phyloP scores from a whole-genome alignment of 2,888 invertebrate species.

The Dinocampus coccinellae region DNA sequence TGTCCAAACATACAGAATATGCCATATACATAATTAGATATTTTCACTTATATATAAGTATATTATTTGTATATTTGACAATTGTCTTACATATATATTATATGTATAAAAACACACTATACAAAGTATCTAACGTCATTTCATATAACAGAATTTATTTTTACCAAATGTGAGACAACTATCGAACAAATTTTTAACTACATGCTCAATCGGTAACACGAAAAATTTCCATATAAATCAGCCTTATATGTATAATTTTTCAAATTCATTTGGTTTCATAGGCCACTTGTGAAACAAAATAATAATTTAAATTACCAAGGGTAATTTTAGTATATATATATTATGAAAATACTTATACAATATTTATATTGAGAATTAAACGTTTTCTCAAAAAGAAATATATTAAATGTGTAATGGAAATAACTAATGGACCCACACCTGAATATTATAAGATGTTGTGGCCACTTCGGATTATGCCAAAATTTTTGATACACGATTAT shows the following conservation, averaged over 20 bases:
- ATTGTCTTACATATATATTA: too few species aligned
- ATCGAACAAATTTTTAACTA: too few species aligned
- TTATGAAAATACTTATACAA: slow-evolving; percentile 53
- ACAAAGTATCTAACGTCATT: too few species aligned
- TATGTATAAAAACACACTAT: too few species aligned
- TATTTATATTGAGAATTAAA: slow-evolving; percentile 53
- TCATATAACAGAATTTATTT: too few species aligned
- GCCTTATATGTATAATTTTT: too few species aligned
- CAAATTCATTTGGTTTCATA: too few species aligned
- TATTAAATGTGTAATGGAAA: slow-evolving; percentile 40
- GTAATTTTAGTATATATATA: slow-evolving; percentile 52
- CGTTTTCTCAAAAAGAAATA: slow-evolving; percentile 51
- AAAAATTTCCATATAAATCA: not conserved
- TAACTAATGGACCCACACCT: slow-evolving; percentile 45
- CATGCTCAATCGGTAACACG: not conserved
- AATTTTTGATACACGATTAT: slow-evolving; percentile 2
- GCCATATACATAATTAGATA: too few species aligned
- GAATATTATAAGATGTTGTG: slow-evolving; percentile 39
- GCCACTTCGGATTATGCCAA: slow-evolving; percentile 20
- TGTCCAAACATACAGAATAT: too few species aligned
- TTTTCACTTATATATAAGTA: too few species aligned
- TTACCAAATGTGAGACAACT: too few species aligned
- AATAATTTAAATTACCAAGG: not conserved
- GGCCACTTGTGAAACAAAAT: not conserved
- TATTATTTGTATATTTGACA: too few species aligned